Evolutionary conservation across 2,888 invertebrate genomes (phyloP).

Genomic region (Acanthoscelides obtectus): DNA sequence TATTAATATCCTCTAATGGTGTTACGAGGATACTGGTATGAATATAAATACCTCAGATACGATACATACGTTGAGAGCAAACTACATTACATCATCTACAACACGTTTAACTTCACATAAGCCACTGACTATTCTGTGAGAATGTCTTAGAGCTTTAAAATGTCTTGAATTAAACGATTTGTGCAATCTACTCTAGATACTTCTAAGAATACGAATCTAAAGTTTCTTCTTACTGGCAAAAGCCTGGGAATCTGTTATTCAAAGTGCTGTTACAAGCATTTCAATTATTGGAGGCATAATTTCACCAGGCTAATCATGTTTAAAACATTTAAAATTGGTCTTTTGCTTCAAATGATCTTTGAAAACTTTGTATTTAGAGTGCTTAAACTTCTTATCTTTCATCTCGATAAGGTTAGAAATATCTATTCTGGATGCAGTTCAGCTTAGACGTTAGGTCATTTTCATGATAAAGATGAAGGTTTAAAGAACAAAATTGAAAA

Average conservation of each 20-base stretch:
- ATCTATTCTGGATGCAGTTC: too few species aligned
- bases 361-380: too few species aligned
- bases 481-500: too few species aligned
- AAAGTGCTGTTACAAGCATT: too few species aligned
- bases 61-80: background rate
- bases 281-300: too few species aligned
- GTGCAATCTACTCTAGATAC: slow-evolving; percentile 24
- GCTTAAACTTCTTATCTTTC: too few species aligned
- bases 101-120: background rate
- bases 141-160: background rate
- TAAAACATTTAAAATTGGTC: too few species aligned
- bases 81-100: background rate
- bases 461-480: too few species aligned
- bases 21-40: background rate
- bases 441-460: too few species aligned
- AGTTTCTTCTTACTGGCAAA: background rate
- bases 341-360: too few species aligned
- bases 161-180: slow-evolving; percentile 6
- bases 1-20: background rate
- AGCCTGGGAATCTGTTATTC: slow-evolving; percentile 5
- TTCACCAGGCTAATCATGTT: too few species aligned
- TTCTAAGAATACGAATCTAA: background rate
- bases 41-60: background rate
- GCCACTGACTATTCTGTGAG: background rate
- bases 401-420: too few species aligned